Percentiles rank a stretch among this genome's conserved stretches.
phyloP scores from a whole-genome alignment of 2,797 vertebrate species.

The Falco rusticolus region DNA sequence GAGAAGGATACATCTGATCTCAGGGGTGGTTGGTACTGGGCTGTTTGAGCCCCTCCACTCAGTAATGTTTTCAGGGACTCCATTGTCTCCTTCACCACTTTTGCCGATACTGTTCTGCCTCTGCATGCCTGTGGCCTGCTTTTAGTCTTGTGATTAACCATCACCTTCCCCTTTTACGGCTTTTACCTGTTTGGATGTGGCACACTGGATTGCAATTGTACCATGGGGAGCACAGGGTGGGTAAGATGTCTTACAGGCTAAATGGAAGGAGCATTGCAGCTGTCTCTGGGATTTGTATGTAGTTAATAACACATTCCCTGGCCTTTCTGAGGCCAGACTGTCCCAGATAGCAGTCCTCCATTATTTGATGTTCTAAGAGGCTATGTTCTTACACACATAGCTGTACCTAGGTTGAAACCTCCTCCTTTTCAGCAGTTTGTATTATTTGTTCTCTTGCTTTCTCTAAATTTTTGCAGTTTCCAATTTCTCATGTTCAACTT shows the following conservation, averaged over 20 bases:
- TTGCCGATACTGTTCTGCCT: not conserved
- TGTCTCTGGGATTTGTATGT: not conserved
- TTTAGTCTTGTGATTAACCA: not conserved
- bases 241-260: not conserved
- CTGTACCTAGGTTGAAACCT: not conserved
- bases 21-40: not conserved
- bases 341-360: not conserved
- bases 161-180: not conserved
- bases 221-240: not conserved
- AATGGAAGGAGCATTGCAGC: not conserved
- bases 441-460: slow-evolving; percentile 1
- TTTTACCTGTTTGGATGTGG: not conserved
- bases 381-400: not conserved
- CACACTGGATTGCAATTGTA: not conserved
- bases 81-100: not conserved
- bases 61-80: not conserved
- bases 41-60: not conserved
- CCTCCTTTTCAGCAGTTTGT: not conserved
- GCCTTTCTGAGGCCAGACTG: not conserved
- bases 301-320: not conserved
- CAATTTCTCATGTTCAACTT: slow-evolving; percentile 75
- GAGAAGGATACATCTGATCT: not conserved
- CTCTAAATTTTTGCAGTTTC: slow-evolving; percentile 77
- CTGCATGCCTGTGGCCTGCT: not conserved
- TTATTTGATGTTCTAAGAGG: not conserved